phyloP scores from a whole-genome alignment of 2,113 vertebrate genomes.

The Austrofundulus limnaeus region DNA sequence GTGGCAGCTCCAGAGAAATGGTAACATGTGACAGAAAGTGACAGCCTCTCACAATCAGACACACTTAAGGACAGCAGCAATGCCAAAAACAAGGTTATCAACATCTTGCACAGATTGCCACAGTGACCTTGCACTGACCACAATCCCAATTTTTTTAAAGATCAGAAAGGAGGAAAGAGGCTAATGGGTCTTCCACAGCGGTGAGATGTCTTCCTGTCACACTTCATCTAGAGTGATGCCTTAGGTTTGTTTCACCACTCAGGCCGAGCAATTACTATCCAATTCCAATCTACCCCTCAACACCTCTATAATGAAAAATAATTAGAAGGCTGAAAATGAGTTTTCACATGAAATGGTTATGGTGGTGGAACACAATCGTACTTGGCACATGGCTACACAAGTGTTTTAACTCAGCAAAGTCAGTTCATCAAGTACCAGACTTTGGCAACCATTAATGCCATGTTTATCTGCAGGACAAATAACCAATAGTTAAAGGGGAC shows the following conservation, averaged over 20 bases:
- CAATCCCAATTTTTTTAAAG: conserved; percentile 83
- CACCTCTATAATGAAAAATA: conserved; percentile 98
- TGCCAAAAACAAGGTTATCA: conserved; percentile 80
- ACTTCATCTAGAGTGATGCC: conserved; percentile 96
- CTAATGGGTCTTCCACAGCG: conserved; percentile 90
- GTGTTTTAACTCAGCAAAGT: conserved; percentile 93
- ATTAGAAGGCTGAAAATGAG: conserved; percentile 99
- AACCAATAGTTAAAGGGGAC: too few relatives aligned
- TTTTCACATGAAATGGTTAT: conserved; percentile 98
- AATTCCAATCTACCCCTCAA: conserved; percentile 96
- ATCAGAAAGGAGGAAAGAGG: conserved; percentile 91
- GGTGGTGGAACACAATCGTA: conserved; percentile 93
- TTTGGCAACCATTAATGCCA: too few relatives aligned
- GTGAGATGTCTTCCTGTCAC: conserved; percentile 96
- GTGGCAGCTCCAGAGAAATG: conserved; percentile 45
- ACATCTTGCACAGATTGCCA: conserved; percentile 76
- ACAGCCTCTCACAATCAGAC: conserved; percentile 58
- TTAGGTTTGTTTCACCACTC: conserved; percentile 88
- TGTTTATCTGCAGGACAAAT: too few relatives aligned
- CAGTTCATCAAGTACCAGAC: conserved; percentile 95
- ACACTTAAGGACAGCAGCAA: conserved; percentile 52
- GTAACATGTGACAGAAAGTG: conserved; percentile 52
- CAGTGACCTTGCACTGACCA: conserved; percentile 91
- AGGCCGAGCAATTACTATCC: conserved; percentile 96
- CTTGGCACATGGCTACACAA: conserved; percentile 90